These are phyloP conservation scores for Pandemis corylana DNA, from an alignment of 2,888 invertebrate genomes.

Conservation along the genomic window DNA sequence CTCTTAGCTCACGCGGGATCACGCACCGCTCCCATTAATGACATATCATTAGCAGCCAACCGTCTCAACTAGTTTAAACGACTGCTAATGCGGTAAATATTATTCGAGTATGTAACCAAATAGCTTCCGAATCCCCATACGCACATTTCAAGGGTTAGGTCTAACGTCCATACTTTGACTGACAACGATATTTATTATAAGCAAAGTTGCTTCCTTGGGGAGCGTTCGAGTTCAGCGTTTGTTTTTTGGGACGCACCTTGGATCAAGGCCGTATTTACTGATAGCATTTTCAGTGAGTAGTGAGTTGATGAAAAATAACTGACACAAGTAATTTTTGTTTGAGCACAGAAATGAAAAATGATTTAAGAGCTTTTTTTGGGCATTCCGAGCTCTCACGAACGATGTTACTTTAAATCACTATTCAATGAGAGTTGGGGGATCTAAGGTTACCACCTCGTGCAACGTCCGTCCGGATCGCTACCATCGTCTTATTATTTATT, in stretches of 20 bases:
- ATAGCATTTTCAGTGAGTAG: neutral
- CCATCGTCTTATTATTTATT: too few relatives aligned
- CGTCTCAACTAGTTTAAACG: constrained; percentile 22
- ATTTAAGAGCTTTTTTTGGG: too few relatives aligned
- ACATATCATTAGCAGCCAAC: constrained; percentile 23
- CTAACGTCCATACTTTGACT: constrained; percentile 28
- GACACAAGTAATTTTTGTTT: too few relatives aligned
- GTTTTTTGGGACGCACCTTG: neutral
- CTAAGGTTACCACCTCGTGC: too few relatives aligned
- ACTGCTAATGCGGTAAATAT: constrained; percentile 29
- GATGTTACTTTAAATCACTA: too few relatives aligned
- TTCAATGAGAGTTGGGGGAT: too few relatives aligned
- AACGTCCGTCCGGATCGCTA: too few relatives aligned
- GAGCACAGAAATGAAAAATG: too few relatives aligned
- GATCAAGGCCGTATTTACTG: neutral
- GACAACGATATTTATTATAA: constrained; percentile 40
- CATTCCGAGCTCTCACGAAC: too few relatives aligned
- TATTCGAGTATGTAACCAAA: constrained; percentile 15
- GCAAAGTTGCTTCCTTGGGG: constrained; percentile 26
- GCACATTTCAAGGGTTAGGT: constrained; percentile 26
- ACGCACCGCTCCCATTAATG: constrained; percentile 22
- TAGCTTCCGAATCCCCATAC: constrained; percentile 30
- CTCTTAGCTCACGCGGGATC: neutral
- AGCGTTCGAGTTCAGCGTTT: neutral
- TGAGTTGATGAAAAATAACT: too few relatives aligned